phyloP scores from a whole-genome alignment of 2,113 vertebrate genomes.

The Tautogolabrus adspersus region DNA sequence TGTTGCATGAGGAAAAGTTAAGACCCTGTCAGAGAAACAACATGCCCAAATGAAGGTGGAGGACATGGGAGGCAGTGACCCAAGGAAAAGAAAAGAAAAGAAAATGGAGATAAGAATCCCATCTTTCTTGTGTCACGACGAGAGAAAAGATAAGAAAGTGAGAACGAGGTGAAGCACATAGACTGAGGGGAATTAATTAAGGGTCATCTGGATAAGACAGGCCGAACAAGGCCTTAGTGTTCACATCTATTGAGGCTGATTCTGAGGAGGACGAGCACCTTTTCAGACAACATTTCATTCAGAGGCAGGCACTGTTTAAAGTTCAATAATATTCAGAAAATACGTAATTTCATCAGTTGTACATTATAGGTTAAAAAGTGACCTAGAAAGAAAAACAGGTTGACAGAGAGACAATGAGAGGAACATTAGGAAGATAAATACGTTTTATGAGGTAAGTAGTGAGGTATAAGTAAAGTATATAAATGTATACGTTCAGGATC shows the following conservation, averaged over 20 bases:
- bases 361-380: too few species aligned
- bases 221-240: slow-evolving; percentile 23
- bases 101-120: slow-evolving; percentile 40
- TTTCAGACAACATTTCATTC: slow-evolving; percentile 2
- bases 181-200: slow-evolving; percentile 11
- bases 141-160: slow-evolving; percentile 41
- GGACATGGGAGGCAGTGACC: slow-evolving; percentile 12
- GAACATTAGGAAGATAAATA: too few species aligned
- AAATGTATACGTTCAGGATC: too few species aligned
- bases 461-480: too few species aligned
- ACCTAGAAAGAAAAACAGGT: too few species aligned
- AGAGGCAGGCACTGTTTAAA: background rate
- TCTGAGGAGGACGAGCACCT: slow-evolving; percentile 12
- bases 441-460: too few species aligned
- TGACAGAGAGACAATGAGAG: too few species aligned
- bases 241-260: slow-evolving; percentile 20
- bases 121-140: slow-evolving; percentile 41
- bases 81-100: slow-evolving; percentile 15
- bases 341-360: too few species aligned
- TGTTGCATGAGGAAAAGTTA: slow-evolving; percentile 16
- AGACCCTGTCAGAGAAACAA: background rate
- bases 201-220: slow-evolving; percentile 45
- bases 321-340: too few species aligned
- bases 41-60: slow-evolving; percentile 4
- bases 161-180: slow-evolving; percentile 42